These are phyloP conservation scores for Brachionus paranguensis DNA, from an alignment of 1,140 invertebrate species.

Conservation along the genomic window DNA sequence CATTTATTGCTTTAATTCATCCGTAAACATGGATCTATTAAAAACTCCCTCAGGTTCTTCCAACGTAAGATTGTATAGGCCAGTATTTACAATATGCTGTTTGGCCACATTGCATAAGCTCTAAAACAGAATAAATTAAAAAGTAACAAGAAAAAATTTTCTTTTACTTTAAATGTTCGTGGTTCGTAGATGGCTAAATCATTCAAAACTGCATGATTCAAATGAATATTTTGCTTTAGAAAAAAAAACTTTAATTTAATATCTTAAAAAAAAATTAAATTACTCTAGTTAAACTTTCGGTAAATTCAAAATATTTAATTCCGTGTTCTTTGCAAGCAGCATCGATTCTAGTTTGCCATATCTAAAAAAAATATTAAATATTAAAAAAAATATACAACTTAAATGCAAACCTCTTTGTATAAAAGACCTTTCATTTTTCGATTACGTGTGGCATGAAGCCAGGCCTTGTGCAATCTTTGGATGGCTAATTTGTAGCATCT, in stretches of 20 bases:
- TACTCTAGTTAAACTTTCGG: constrained; percentile 19
- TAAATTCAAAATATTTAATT: constrained; percentile 9
- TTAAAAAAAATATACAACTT: neutral
- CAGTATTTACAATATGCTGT: constrained; percentile 39
- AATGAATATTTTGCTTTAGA: constrained; percentile 40
- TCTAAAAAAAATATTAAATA: neutral
- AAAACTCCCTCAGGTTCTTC: constrained; percentile 30
- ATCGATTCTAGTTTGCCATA: constrained; percentile 39
- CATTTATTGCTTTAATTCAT: constrained; percentile 21
- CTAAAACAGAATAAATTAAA: neutral
- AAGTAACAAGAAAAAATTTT: neutral
- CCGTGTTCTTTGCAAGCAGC: constrained; percentile 32
- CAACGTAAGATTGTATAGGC: neutral
- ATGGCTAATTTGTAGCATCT: constrained; percentile 39
- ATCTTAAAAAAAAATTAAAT: neutral
- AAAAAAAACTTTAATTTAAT: neutral
- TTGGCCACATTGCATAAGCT: constrained; percentile 20
- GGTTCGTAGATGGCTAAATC: constrained; percentile 40
- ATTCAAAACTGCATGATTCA: constrained; percentile 2
- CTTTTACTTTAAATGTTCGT: constrained; percentile 11
- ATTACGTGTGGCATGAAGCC: constrained; percentile 15
- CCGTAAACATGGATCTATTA: constrained; percentile 31
- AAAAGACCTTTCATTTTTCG: constrained; percentile 38
- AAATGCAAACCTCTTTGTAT: constrained; percentile 28
- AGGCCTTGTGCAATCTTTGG: constrained; percentile 31